phyloP scores from a whole-genome alignment of 2,797 vertebrate genomes.

The Cyprinella venusta region DNA sequence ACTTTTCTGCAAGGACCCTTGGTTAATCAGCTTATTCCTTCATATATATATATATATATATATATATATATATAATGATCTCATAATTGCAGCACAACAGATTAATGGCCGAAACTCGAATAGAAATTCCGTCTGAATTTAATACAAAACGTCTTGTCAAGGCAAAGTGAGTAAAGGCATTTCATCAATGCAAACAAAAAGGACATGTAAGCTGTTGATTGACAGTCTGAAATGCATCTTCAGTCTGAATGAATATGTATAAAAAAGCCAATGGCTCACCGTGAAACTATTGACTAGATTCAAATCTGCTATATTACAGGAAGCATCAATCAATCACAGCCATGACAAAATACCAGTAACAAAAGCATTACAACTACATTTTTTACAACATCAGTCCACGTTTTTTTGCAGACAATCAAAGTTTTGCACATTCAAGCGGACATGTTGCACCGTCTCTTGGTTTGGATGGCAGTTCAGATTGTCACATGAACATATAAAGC shows the following conservation, averaged over 20 bases:
- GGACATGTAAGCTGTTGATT: slow-evolving; percentile 62
- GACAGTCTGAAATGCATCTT: slow-evolving; percentile 65
- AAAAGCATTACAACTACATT: slow-evolving; percentile 59
- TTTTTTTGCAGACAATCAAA: slow-evolving; percentile 59
- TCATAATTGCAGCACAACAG: slow-evolving; percentile 4
- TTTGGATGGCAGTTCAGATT: slow-evolving; percentile 73
- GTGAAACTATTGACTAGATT: slow-evolving; percentile 62
- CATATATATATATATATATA: slow-evolving; percentile 4
- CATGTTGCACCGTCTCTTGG: slow-evolving; percentile 60
- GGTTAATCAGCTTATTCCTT: slow-evolving; percentile 1
- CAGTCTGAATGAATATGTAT: slow-evolving; percentile 63
- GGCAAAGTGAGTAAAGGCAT: slow-evolving; percentile 43
- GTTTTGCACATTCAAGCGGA: slow-evolving; percentile 65
- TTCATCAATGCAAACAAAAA: slow-evolving; percentile 33
- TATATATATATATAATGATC: neutral
- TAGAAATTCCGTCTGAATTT: neutral
- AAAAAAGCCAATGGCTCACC: slow-evolving; percentile 59
- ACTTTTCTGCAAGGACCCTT: neutral
- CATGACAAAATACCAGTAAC: slow-evolving; percentile 65
- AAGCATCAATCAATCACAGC: slow-evolving; percentile 63
- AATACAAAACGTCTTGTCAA: slow-evolving; percentile 26
- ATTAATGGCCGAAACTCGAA: slow-evolving; percentile 12
- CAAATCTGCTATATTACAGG: slow-evolving; percentile 58
- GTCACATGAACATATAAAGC: slow-evolving; percentile 77
- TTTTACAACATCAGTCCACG: slow-evolving; percentile 26